Conservation (phyloP, 2,888 invertebrate species). For the Helobdella robusta region DNA sequence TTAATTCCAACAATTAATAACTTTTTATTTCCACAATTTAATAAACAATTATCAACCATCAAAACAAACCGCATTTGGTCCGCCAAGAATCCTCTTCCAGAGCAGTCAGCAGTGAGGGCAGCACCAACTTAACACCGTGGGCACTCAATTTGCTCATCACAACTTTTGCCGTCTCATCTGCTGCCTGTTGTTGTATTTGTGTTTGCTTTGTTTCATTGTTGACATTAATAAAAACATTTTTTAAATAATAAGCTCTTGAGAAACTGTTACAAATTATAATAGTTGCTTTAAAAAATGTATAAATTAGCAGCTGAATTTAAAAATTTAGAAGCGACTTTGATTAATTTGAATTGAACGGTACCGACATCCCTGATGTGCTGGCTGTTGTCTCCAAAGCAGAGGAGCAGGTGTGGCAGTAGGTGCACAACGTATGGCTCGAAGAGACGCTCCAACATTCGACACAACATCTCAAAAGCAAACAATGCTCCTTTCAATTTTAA, state of each 20-base stretch:
- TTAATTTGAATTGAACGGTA: background rate
- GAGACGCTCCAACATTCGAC: constrained; percentile 81
- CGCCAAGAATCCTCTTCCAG: constrained; percentile 97
- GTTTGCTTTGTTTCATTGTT: no score
- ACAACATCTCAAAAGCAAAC: constrained; percentile 93
- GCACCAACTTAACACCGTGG: constrained; percentile 91
- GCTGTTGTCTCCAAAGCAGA: constrained; percentile 89
- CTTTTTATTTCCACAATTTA: background rate
- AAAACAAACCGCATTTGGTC: constrained; percentile 55
- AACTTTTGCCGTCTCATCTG: constrained; percentile 88
- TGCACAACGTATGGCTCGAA: constrained; percentile 99
- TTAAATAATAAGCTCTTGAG: no score
- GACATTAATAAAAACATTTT: no score
- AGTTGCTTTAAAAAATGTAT: no score
- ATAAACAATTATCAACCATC: background rate
- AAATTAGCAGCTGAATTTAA: no score
- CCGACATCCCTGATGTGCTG: constrained; percentile 72
- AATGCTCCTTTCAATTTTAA: constrained; percentile 62
- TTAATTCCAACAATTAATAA: constrained; percentile 5
- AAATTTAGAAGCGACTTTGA: background rate
- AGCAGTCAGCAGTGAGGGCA: constrained; percentile 83
- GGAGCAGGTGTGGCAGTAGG: constrained; percentile 81
- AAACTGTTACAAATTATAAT: no score
- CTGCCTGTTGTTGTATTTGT: constrained; percentile 60
- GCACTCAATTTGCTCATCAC: constrained; percentile 83